These are phyloP conservation scores for Gila robusta DNA, from an alignment of 2,797 vertebrate species.

Conservation along the genomic window DNA sequence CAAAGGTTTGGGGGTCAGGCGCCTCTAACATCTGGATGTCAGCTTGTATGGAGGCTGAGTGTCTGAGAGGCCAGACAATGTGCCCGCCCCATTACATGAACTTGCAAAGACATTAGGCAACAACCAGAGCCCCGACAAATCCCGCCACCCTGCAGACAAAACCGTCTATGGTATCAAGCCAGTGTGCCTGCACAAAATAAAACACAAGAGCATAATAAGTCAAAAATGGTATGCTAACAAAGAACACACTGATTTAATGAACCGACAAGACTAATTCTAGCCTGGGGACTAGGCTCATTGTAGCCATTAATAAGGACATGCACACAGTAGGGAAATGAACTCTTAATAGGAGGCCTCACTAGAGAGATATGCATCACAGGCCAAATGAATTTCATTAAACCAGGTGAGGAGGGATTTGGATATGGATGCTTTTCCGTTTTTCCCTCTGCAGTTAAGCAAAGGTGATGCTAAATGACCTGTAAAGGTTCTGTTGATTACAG, in stretches of 20 bases:
- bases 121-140: conserved; percentile 33
- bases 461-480: conserved; percentile 43
- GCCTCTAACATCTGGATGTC: conserved; percentile 71
- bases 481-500: conserved; percentile 65
- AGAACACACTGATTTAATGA: conserved; percentile 50
- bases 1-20: conserved; percentile 55
- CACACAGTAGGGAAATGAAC: conserved; percentile 49
- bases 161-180: neutral
- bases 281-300: conserved; percentile 37
- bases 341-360: conserved; percentile 44
- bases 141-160: neutral
- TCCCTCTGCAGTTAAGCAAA: conserved; percentile 49
- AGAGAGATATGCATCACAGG: conserved; percentile 53
- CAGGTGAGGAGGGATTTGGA: conserved; percentile 47
- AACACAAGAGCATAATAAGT: conserved; percentile 24
- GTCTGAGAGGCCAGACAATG: conserved; percentile 39
- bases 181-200: conserved; percentile 35
- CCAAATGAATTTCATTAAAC: conserved; percentile 55
- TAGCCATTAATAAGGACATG: conserved; percentile 49
- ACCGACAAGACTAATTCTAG: conserved; percentile 43
- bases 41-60: conserved; percentile 60
- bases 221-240: conserved; percentile 42
- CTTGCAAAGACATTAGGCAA: conserved; percentile 54
- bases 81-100: conserved; percentile 24
- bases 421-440: conserved; percentile 24